A percentile compares a stretch with the other conserved stretches of the same genome.
phyloP scores from a whole-genome alignment of 1,140 invertebrate genomes.

The Nixonia krombeini region DNA sequence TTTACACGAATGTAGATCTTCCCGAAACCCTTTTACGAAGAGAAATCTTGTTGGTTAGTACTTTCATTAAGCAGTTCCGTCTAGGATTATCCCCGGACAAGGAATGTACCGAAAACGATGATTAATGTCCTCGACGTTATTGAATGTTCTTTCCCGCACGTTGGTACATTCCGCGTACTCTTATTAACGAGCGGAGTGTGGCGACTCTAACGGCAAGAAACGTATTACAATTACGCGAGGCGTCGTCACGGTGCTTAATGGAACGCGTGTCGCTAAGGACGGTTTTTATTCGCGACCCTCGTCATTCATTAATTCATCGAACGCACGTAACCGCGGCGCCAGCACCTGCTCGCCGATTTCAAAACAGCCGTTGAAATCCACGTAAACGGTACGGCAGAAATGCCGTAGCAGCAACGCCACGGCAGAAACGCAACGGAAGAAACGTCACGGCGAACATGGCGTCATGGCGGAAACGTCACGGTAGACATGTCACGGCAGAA shows the following conservation, averaged over 20 bases:
- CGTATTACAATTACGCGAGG: constrained; percentile 1
- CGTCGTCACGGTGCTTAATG: constrained; percentile 1
- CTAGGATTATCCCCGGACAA: too few species aligned
- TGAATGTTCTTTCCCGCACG: too few species aligned
- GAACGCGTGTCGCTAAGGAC: constrained; percentile 7
- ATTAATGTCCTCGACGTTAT: too few species aligned
- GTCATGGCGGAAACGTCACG: too few species aligned
- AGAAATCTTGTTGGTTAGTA: too few species aligned
- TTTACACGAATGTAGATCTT: background rate
- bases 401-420: too few species aligned
- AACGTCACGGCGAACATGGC: too few species aligned
- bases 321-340: constrained; percentile 24
- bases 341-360: constrained; percentile 38
- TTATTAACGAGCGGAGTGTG: background rate
- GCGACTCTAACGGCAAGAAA: background rate
- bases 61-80: too few species aligned
- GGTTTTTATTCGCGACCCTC: constrained; percentile 21
- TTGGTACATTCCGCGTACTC: too few species aligned
- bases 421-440: too few species aligned
- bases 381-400: constrained; percentile 16
- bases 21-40: background rate
- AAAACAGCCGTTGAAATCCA: constrained; percentile 29
- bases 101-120: too few species aligned
- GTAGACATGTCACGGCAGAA: too few species aligned
- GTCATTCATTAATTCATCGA: constrained; percentile 33